Percentiles rank a stretch among this genome's conserved stretches.
Evolutionary conservation across 2,888 invertebrate species (phyloP).

Genomic region (Cheilosia impressa): DNA sequence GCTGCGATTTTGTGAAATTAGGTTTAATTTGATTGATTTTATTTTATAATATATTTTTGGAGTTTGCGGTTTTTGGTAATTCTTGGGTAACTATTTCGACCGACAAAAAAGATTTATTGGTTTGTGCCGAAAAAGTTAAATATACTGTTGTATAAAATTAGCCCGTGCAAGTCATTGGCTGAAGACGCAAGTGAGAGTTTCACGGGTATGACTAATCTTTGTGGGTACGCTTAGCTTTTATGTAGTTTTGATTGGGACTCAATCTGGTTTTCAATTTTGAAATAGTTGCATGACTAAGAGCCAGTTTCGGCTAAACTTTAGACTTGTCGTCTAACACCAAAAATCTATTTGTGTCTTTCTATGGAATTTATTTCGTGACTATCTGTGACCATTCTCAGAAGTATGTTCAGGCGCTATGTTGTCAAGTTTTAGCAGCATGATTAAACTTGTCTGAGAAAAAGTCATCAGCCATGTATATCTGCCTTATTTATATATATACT

Average conservation of each 20-base stretch:
- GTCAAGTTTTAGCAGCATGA: too few relatives aligned
- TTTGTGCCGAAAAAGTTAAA: slow-evolving; percentile 29
- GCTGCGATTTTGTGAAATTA: slow-evolving; percentile 32
- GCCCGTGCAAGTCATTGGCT: slow-evolving; percentile 11
- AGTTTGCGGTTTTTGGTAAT: slow-evolving; percentile 19
- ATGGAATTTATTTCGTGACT: not conserved
- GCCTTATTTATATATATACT: too few relatives aligned
- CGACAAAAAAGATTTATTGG: slow-evolving; percentile 48
- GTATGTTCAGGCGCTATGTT: too few relatives aligned
- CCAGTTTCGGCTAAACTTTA: not conserved
- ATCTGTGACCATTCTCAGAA: too few relatives aligned
- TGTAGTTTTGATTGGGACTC: not conserved
- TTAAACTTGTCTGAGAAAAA: too few relatives aligned
- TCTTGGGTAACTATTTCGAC: slow-evolving; percentile 40
- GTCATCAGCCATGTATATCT: too few relatives aligned
- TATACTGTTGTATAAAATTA: slow-evolving; percentile 14
- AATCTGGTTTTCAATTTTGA: slow-evolving; percentile 36
- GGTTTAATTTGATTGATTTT: slow-evolving; percentile 42
- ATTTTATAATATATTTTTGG: slow-evolving; percentile 3
- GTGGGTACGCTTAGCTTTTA: not conserved
- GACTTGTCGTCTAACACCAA: not conserved
- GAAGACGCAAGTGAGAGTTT: slow-evolving; percentile 40
- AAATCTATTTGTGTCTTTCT: not conserved
- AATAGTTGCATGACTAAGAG: slow-evolving; percentile 29
- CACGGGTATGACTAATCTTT: slow-evolving; percentile 48